Percentiles rank a stretch among this genome's conserved stretches.
phyloP scores from a whole-genome alignment of 2,888 invertebrate genomes.

The Xylota segnis region DNA sequence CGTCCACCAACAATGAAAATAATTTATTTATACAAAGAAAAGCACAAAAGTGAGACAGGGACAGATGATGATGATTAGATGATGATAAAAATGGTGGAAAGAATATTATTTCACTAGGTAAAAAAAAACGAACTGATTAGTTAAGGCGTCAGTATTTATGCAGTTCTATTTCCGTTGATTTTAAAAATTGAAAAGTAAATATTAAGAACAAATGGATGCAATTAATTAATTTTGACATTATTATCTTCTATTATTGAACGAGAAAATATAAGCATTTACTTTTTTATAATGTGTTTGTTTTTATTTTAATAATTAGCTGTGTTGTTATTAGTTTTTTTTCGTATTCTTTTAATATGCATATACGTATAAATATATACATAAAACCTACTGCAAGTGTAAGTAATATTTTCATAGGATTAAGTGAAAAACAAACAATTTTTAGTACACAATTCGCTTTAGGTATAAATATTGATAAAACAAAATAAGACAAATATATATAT shows the following conservation, averaged over 20 bases:
- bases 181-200: constrained; percentile 26
- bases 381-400: constrained; percentile 49
- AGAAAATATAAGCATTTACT: constrained; percentile 18
- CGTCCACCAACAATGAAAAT: constrained; percentile 63
- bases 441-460: constrained; percentile 72
- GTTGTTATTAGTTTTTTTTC: constrained; percentile 24
- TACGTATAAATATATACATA: constrained; percentile 18
- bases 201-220: constrained; percentile 65
- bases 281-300: constrained; percentile 18
- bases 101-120: constrained; percentile 50
- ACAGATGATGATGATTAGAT: constrained; percentile 34
- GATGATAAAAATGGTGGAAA: constrained; percentile 35
- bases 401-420: constrained; percentile 43
- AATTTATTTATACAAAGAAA: constrained; percentile 44
- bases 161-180: constrained; percentile 52
- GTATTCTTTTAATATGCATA: constrained; percentile 30
- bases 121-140: constrained; percentile 67
- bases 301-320: constrained; percentile 24
- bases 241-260: constrained; percentile 10
- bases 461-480: constrained; percentile 46
- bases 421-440: constrained; percentile 42
- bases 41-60: constrained; percentile 54
- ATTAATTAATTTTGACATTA: constrained; percentile 41
- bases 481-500: constrained; percentile 37
- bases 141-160: constrained; percentile 65